These are phyloP conservation scores for Archilochus colubris DNA, from an alignment of 2,113 vertebrate genomes.

Conservation along the genomic window DNA sequence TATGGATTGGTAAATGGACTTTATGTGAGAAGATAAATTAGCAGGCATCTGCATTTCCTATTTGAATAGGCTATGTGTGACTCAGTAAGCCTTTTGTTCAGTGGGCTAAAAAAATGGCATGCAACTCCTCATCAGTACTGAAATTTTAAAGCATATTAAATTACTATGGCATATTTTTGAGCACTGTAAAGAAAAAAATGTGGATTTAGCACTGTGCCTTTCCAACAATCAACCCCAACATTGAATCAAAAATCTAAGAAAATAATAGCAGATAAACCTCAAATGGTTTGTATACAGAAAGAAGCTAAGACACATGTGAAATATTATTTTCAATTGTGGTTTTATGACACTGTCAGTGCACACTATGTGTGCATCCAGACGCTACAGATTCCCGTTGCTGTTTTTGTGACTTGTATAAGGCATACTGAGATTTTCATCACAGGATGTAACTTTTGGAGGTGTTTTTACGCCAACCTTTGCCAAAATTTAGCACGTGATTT, in stretches of 20 bases:
- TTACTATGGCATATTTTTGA: constrained; percentile 34
- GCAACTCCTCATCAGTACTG: constrained; percentile 50
- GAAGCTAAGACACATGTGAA: background rate
- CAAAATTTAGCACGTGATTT: constrained; percentile 50
- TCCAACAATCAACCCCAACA: background rate
- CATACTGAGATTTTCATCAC: constrained; percentile 38
- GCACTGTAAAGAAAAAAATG: background rate
- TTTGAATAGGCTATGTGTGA: constrained; percentile 69
- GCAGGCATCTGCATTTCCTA: constrained; percentile 65
- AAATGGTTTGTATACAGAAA: background rate
- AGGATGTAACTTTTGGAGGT: constrained; percentile 40
- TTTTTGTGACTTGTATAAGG: constrained; percentile 30
- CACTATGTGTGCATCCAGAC: background rate
- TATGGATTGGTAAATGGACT: constrained; percentile 63
- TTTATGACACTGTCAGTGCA: constrained; percentile 19
- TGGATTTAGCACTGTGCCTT: constrained; percentile 4
- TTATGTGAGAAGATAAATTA: constrained; percentile 70
- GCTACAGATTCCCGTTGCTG: background rate
- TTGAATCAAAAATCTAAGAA: background rate
- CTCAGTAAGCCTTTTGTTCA: constrained; percentile 70
- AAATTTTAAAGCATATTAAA: constrained; percentile 69
- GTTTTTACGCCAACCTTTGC: constrained; percentile 41
- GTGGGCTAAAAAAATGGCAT: constrained; percentile 64
- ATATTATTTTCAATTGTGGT: background rate
- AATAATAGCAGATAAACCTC: background rate